Conservation (phyloP, 2,113 vertebrate species). For the Takifugu bimaculatus region DNA sequence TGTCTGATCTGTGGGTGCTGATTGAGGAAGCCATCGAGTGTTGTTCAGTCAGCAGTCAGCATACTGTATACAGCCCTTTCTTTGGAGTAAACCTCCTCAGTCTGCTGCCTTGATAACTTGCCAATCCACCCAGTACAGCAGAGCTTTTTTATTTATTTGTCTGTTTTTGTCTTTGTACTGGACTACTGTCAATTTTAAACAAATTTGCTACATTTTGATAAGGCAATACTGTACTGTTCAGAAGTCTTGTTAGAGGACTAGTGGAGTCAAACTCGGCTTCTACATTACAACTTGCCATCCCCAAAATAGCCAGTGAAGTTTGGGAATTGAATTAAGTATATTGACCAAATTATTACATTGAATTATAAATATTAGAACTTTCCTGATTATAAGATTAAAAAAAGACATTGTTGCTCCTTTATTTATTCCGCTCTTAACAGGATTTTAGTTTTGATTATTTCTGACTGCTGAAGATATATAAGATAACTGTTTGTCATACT, state of each 20-base stretch:
- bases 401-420: too few species aligned
- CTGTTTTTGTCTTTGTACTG: slow-evolving; percentile 68
- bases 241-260: slow-evolving; percentile 22
- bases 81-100: slow-evolving; percentile 70
- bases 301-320: neutral
- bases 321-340: too few species aligned
- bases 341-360: too few species aligned
- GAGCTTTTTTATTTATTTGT: slow-evolving; percentile 66
- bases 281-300: slow-evolving; percentile 5
- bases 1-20: too few species aligned
- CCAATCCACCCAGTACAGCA: slow-evolving; percentile 73
- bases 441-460: too few species aligned
- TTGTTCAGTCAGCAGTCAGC: slow-evolving; percentile 52
- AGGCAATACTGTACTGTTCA: slow-evolving; percentile 45
- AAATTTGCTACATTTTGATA: slow-evolving; percentile 56
- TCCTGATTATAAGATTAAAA: too few species aligned
- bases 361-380: too few species aligned
- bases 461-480: too few species aligned
- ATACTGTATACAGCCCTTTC: slow-evolving; percentile 72
- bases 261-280: slow-evolving; percentile 50
- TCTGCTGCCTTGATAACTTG: slow-evolving; percentile 68
- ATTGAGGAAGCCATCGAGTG: slow-evolving; percentile 8
- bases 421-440: too few species aligned
- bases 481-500: too few species aligned
- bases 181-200: slow-evolving; percentile 65